phyloP scores from a whole-genome alignment of 2,797 vertebrate genomes.

The Coranthus polyacanthus region DNA sequence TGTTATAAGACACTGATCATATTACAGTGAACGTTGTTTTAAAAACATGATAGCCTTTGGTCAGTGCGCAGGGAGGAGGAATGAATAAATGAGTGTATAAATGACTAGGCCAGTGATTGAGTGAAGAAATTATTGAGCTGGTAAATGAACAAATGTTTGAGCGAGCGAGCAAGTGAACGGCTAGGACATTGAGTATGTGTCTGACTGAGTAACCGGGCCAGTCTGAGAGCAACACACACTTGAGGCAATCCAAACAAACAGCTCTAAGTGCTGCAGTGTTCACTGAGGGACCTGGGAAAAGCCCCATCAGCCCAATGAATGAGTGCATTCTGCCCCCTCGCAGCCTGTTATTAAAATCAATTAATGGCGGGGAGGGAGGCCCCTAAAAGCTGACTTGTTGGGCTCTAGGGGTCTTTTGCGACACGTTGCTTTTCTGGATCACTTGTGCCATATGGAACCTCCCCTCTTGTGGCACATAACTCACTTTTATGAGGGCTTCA shows the following conservation, averaged over 20 bases:
- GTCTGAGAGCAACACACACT: constrained; percentile 75
- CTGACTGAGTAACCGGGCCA: constrained; percentile 75
- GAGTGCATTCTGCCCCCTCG: constrained; percentile 80
- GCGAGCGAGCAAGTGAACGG: constrained; percentile 71
- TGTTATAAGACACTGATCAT: not conserved
- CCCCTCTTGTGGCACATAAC: constrained; percentile 82
- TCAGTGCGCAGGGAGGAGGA: constrained; percentile 37
- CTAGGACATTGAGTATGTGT: constrained; percentile 80
- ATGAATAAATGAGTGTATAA: constrained; percentile 79
- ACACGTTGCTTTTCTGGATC: constrained; percentile 85
- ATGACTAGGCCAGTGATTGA: constrained; percentile 81
- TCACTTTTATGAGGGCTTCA: constrained; percentile 84
- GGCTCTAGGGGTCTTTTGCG: constrained; percentile 80
- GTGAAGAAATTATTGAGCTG: constrained; percentile 83
- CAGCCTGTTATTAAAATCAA: constrained; percentile 86
- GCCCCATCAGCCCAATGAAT: constrained; percentile 82
- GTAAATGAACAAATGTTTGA: constrained; percentile 85
- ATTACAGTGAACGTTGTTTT: not conserved
- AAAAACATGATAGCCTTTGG: constrained; percentile 45
- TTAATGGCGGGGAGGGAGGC: constrained; percentile 81
- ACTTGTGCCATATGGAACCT: constrained; percentile 86
- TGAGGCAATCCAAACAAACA: constrained; percentile 83
- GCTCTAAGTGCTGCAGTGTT: constrained; percentile 83
- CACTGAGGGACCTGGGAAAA: constrained; percentile 76
- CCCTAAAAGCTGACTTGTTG: constrained; percentile 83